Evolutionary conservation across 2,113 vertebrate species (phyloP).

Genomic region (Galeopterus variegatus): DNA sequence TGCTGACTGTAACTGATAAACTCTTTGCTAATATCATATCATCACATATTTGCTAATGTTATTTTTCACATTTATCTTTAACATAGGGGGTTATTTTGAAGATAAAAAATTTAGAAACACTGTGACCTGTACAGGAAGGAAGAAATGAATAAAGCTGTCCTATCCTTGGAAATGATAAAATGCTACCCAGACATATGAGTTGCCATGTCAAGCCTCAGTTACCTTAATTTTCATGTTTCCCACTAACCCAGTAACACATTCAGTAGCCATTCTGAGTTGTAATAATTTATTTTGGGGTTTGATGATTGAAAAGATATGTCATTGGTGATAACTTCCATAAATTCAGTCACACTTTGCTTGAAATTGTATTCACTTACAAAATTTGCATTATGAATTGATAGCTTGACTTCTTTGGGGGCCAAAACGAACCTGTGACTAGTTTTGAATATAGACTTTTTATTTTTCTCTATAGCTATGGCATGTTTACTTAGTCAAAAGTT

Average conservation of each 20-base stretch:
- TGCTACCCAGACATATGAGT: neutral
- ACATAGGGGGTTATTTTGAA: neutral
- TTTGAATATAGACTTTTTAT: slow-evolving; percentile 18
- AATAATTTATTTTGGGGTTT: neutral
- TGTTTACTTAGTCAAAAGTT: slow-evolving; percentile 10
- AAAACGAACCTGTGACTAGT: neutral
- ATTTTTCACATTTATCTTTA: neutral
- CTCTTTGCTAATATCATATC: neutral
- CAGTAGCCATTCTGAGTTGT: neutral
- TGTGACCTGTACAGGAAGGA: neutral
- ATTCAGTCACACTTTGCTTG: slow-evolving; percentile 8
- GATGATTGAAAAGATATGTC: neutral
- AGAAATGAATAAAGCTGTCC: slow-evolving; percentile 30
- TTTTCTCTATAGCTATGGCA: neutral
- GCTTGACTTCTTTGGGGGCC: neutral
- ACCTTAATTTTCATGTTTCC: neutral
- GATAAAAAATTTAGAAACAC: neutral
- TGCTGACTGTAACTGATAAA: neutral
- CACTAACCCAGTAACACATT: neutral
- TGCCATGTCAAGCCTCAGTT: neutral
- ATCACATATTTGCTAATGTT: neutral
- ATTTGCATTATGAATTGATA: neutral
- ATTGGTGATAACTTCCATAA: neutral
- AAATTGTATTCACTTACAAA: neutral
- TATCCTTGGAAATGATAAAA: slow-evolving; percentile 22